phyloP scores from a whole-genome alignment of 1,140 invertebrate species.

The Sarcophaga peregrina region DNA sequence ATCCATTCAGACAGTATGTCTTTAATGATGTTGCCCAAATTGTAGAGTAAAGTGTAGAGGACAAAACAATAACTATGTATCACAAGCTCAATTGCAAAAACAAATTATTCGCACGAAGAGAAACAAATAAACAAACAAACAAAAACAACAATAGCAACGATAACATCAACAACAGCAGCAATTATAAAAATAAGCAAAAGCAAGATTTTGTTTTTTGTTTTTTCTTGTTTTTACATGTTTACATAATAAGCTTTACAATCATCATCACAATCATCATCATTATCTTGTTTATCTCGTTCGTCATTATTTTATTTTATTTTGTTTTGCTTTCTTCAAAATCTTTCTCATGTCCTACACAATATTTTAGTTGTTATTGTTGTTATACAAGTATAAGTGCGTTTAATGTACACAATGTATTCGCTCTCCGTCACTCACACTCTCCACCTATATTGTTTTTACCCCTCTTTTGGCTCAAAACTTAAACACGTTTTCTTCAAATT shows the following conservation, averaged over 20 bases:
- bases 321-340: background rate
- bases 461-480: background rate
- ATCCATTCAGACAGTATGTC: background rate
- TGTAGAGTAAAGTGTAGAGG: background rate
- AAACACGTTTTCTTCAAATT: background rate
- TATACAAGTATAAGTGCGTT: background rate
- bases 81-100: too few relatives aligned
- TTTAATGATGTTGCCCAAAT: background rate
- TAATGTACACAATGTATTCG: background rate
- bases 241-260: background rate
- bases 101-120: too few relatives aligned
- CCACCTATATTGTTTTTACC: too few relatives aligned
- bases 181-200: background rate
- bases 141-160: background rate
- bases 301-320: background rate
- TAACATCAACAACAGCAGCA: background rate
- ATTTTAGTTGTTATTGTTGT: background rate
- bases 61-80: background rate
- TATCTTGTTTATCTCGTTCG: background rate
- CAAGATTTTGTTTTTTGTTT: too few relatives aligned
- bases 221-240: background rate
- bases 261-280: background rate
- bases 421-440: too few relatives aligned
- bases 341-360: background rate
- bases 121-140: background rate